These are phyloP conservation scores for Acrobasis consociella DNA, from an alignment of 2,888 invertebrate species.

Conservation along the genomic window DNA sequence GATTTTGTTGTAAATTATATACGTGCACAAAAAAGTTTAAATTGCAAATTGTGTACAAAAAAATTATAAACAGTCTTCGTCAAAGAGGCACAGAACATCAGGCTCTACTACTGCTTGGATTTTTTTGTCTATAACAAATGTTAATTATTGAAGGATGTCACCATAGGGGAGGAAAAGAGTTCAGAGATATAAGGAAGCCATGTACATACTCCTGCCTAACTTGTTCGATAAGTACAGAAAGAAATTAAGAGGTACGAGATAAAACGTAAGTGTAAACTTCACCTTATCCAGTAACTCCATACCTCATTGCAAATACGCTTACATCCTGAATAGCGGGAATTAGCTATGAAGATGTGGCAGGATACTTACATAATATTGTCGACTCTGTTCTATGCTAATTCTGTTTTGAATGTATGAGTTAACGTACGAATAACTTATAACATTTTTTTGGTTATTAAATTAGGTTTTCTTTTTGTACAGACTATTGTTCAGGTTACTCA, in stretches of 20 bases:
- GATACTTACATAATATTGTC: not conserved
- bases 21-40: too few relatives aligned
- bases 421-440: not conserved
- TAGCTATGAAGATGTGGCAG: slow-evolving; percentile 11
- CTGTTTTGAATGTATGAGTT: not conserved
- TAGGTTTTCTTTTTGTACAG: not conserved
- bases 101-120: too few relatives aligned
- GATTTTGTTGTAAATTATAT: too few relatives aligned
- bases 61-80: too few relatives aligned
- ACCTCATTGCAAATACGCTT: slow-evolving; percentile 10
- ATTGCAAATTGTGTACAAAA: too few relatives aligned
- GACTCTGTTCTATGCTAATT: not conserved
- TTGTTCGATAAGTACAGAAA: too few relatives aligned
- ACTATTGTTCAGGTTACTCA: too few relatives aligned
- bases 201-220: not conserved
- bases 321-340: slow-evolving; percentile 15
- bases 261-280: not conserved
- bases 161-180: too few relatives aligned
- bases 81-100: too few relatives aligned
- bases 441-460: not conserved
- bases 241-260: not conserved
- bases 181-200: too few relatives aligned
- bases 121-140: too few relatives aligned
- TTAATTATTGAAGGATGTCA: too few relatives aligned
- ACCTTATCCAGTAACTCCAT: slow-evolving; percentile 2